Percentiles rank a stretch among this genome's conserved stretches.
These are phyloP conservation scores for Neolamprologus devosi DNA, from an alignment of 2,113 vertebrate species.

Conservation along the genomic window DNA sequence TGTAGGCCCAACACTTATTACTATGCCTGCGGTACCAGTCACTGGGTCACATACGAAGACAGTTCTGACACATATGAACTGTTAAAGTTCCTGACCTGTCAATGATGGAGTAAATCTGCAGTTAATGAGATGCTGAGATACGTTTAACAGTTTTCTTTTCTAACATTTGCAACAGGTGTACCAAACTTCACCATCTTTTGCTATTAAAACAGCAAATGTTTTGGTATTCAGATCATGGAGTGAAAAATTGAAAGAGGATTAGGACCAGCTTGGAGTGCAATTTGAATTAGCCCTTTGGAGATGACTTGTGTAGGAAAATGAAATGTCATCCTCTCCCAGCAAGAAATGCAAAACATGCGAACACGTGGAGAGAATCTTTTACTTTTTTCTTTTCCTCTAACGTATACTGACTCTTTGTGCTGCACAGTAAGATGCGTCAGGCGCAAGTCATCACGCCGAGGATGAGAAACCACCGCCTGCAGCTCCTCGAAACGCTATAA, in stretches of 20 bases:
- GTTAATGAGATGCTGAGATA: background rate
- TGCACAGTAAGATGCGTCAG: conserved; percentile 48
- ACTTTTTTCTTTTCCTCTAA: background rate
- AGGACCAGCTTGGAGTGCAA: conserved; percentile 62
- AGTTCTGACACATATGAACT: background rate
- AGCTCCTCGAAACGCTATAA: background rate
- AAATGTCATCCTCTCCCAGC: conserved; percentile 67
- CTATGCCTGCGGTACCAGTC: background rate
- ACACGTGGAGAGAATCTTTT: conserved; percentile 44
- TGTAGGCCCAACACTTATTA: background rate
- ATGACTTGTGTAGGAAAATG: conserved; percentile 66
- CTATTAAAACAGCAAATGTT: conserved; percentile 41
- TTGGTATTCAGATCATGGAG: conserved; percentile 17
- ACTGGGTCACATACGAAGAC: background rate
- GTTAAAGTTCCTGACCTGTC: background rate
- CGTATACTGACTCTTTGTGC: conserved; percentile 44
- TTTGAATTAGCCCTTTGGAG: conserved; percentile 68
- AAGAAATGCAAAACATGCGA: conserved; percentile 75
- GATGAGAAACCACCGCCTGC: conserved; percentile 49
- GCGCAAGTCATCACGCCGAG: conserved; percentile 55
- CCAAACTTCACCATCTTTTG: background rate
- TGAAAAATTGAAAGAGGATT: conserved; percentile 46
- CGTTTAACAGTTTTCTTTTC: background rate
- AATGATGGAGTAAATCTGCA: background rate
- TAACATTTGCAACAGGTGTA: background rate